Base-by-base conservation (phyloP, 1,140 invertebrate genomes). In the Gryllus bimaculatus region DNA sequence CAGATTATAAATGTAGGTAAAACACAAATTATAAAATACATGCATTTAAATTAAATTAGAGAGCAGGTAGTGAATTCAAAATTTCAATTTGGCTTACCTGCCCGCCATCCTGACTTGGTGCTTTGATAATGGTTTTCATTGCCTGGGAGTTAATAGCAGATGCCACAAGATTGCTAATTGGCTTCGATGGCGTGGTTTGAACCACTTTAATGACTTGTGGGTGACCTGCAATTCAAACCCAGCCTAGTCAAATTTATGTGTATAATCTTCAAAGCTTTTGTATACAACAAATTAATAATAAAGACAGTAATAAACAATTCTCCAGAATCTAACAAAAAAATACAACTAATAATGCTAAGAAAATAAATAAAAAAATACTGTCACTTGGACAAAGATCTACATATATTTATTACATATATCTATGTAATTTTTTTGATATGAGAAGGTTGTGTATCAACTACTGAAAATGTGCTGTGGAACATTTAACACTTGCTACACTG, bases 191-290 rank as follows among this genome's bases (percentile, higher is more conserved):
- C 21, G 79, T 79, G 26, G 79, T 88, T 80, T 90, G 90, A 73
- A 91, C 88, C 49, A 91, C 86, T 83, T 91, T 91, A 75, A 91
- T 90, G 83, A 91, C 87, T 85, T 91, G 91, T 76, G 89, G 89
- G 83, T 90, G 89, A 49, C 90, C 89, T 90, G 83, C 48, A 87
- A 87, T 79, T 77, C 81, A 81, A 82, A 39, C 26, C 26, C 26
- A 39, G 26, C 26, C 26, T 39, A 39, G 26, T 39, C 1, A 39
- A 39, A 39, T 39, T 39, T 39, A 39, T 39, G 26, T 39, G 26
- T 39, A 39, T 39, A 39, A 39, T 39, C 26, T 5, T 39, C 26
- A 39, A 39, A 39, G 26, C 1, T 2, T 82, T 47, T 76, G 6
- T 76, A 76, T 76, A 47, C 39, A 73, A 73, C 21, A 7, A 48